Evolutionary conservation across 2,888 invertebrate species (phyloP).

Genomic region (Ellobium chinense): DNA sequence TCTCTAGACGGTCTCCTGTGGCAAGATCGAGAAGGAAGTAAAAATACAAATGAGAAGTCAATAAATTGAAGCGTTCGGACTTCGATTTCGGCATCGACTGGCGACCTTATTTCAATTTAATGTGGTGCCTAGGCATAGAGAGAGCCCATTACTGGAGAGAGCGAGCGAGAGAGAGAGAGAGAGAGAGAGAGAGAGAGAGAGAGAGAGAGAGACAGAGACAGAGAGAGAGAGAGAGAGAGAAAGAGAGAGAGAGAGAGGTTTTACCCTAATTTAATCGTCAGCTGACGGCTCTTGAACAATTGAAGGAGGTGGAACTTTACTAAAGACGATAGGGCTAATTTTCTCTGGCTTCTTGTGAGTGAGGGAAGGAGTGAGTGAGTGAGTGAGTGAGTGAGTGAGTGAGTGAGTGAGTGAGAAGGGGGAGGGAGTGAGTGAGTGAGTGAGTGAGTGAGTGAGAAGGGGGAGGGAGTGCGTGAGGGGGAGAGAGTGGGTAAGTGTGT

Average conservation of each 20-base stretch:
- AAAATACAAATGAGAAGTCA: too few relatives aligned
- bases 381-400: background rate
- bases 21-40: too few relatives aligned
- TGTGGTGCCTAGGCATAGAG: too few relatives aligned
- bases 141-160: too few relatives aligned
- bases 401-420: background rate
- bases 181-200: background rate
- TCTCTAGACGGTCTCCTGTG: too few relatives aligned
- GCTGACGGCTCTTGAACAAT: too few relatives aligned
- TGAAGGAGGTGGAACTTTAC: too few relatives aligned
- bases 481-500: background rate
- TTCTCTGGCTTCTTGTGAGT: background rate
- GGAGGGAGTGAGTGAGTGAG: background rate
- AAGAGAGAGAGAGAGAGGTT: background rate
- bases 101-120: too few relatives aligned
- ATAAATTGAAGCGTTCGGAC: too few relatives aligned
- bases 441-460: background rate
- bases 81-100: too few relatives aligned
- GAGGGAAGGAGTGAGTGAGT: background rate
- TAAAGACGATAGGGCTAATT: background rate
- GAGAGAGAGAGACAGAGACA: constrained; percentile 1
- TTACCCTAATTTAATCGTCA: too few relatives aligned
- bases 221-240: background rate
- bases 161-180: background rate
- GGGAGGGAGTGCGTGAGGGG: background rate